Evolutionary conservation across 2,113 vertebrate genomes (phyloP), one percentile per base, ranked within the genome.

Genomic region (Pelusios castaneus): DNA sequence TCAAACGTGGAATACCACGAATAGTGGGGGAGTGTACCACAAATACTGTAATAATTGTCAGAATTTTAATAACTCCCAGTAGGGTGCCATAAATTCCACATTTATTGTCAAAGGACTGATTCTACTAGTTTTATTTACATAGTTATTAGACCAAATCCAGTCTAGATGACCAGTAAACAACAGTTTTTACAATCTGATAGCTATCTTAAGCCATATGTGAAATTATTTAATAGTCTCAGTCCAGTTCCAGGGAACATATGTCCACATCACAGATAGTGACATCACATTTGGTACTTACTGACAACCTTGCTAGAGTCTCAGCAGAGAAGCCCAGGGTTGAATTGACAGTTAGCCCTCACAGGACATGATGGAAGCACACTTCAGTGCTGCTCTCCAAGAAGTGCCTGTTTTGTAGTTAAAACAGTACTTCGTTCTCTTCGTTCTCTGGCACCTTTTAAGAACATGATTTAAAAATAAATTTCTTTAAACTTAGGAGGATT

Each of bases 41-140:
- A 88, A 92, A 91, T 55, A 82, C 76, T 25, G 75, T 31, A 34
- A 76, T 83, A 92, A 87, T 84, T 91, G 10, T 91, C 41, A 67
- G 38, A 16, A 86, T 95, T 91, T 78, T 91, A 85, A 78, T 41
- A 90, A 52, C 24, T 82, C 22, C 49, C 43, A 24, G 88, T 91
- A 92, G 41, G 8, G 34, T 82, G n/a, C 54, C 89, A 56, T 95
- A 77, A 90, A 90, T 24, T 49, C 25, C 55, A 73, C 34, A 54
- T 89, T 91, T 92, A 94, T 95, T 67, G 86, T 51, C 6, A 2
- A 70, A 85, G 77, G 75, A 70, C 79, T 79, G 82, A 86, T 89
- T 89, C 91, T 88, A 5, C 27, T 27, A 34, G 11, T 38, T 80
- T 91, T 91, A 63, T 90, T 92, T 95, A 67, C 38, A 47, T 29